These are phyloP conservation scores for Altica lythri DNA, from an alignment of 2,888 invertebrate genomes.

Conservation along the genomic window DNA sequence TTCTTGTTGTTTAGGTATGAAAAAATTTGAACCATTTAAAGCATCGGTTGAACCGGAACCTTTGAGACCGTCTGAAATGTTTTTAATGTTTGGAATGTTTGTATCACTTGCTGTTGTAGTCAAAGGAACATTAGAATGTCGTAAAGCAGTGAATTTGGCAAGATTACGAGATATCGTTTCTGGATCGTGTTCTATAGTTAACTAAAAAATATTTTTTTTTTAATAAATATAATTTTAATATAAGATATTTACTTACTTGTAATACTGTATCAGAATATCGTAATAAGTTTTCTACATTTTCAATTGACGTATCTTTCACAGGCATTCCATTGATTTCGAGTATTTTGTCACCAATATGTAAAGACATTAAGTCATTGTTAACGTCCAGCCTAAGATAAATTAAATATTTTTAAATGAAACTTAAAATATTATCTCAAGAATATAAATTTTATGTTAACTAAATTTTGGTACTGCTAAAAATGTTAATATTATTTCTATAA, in stretches of 20 bases:
- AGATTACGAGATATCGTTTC: constrained; percentile 67
- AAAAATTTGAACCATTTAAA: constrained; percentile 33
- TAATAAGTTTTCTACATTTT: constrained; percentile 77
- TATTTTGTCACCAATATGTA: constrained; percentile 91
- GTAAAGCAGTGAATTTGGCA: constrained; percentile 36
- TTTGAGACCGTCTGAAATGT: constrained; percentile 38
- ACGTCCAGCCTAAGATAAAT: constrained; percentile 71
- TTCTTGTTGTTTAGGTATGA: neutral
- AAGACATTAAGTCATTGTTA: constrained; percentile 78
- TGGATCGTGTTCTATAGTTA: constrained; percentile 90
- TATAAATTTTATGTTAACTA: no score
- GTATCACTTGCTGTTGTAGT: constrained; percentile 57
- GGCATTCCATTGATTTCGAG: constrained; percentile 92
- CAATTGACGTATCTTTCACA: constrained; percentile 77
- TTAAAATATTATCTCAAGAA: no score
- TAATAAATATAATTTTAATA: neutral
- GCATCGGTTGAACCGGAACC: constrained; percentile 47
- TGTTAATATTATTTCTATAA: no score
- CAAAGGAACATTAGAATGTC: constrained; percentile 47
- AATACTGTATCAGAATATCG: constrained; percentile 73
- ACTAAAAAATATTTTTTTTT: constrained; percentile 56
- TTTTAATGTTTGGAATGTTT: constrained; percentile 53
- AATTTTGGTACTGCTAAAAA: no score
- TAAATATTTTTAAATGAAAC: constrained; percentile 9
- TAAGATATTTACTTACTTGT: constrained; percentile 63